A percentile compares a stretch with the other conserved stretches of the same genome.
phyloP scores from a whole-genome alignment of 2,113 vertebrate species.

The Ciconia boyciana region DNA sequence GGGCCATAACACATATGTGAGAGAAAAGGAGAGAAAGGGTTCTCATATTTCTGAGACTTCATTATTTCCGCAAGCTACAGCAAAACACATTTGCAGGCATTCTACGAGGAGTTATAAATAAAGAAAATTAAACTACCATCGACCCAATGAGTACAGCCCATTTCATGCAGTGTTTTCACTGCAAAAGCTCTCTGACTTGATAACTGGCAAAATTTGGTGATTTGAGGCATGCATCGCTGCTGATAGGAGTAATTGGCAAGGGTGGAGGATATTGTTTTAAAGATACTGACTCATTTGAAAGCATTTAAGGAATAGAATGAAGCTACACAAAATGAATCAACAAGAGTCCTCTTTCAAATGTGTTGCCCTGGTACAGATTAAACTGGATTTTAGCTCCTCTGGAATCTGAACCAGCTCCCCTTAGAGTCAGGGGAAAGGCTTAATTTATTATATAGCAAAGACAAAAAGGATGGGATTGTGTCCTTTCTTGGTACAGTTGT shows the following conservation, averaged over 20 bases:
- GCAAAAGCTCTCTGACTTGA: not conserved
- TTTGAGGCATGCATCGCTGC: conserved; percentile 6
- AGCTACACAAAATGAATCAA: conserved; percentile 11
- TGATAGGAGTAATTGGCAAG: conserved; percentile 40
- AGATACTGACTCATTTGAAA: conserved; percentile 12
- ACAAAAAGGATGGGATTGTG: not conserved
- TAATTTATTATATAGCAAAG: not conserved
- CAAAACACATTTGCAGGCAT: not conserved
- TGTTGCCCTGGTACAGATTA: not conserved
- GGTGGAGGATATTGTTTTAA: conserved; percentile 21
- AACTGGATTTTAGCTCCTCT: not conserved
- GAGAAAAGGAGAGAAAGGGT: not conserved
- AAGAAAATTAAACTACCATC: conserved; percentile 51
- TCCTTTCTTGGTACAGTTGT: not conserved
- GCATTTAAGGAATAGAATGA: not conserved
- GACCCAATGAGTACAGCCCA: not conserved
- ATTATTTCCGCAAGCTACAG: conserved; percentile 31
- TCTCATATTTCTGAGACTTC: conserved; percentile 24
- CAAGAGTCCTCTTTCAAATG: not conserved
- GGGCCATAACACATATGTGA: not conserved
- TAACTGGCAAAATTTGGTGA: conserved; percentile 42
- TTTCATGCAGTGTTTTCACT: not conserved
- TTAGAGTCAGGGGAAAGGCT: not conserved
- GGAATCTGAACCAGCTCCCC: not conserved
- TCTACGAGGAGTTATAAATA: conserved; percentile 46